Base-by-base conservation (phyloP, 2,797 vertebrate genomes). In the Hirundo rustica region DNA sequence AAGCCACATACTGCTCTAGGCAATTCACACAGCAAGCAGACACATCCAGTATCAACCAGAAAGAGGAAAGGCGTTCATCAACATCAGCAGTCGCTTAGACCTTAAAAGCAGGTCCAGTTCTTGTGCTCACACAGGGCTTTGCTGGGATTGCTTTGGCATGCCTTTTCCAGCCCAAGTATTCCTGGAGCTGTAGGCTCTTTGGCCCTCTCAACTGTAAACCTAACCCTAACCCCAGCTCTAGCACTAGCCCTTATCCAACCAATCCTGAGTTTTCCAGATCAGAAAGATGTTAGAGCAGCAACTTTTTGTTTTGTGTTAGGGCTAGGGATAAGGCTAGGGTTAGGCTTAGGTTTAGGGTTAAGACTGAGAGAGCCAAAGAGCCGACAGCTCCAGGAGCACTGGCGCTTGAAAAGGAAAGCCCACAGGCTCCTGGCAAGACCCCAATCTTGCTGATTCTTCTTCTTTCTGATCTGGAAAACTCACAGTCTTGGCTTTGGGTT, bases 341-440 rank as follows among this genome's bases (percentile, higher is more conserved):
- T 50, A 58, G 26, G 10, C 25, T 23, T 50, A 34, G 36, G 30
- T 68, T 68, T 68, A 50, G 30, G 30, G 20, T 42, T 50, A 40
- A 48, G 29, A 80, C 16, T 48, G 15, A 50, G 36, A 50, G 9
- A 50, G 18, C 32, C 5, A 14, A 78, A 55, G 53, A 57, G 5
- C 9, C 10, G 48, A 66, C 42, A 66, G 21, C 50, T 45, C 21
- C 40, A 78, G 61, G 21, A 65, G 20, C 38, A 36, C 16, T 4
- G 5, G 20, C 10, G 20, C 6, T 61, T 4, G 38, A 51, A 81
- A 68, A 25, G 32, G 10, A 21, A 60, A 30, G 13, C 7, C 12
- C 30, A 36, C 11, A 3, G 1, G 3, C 16, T 62, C 19, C 38
- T 0, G 0, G 15, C 14, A 38, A 7, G 22, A 16, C 19, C 48